phyloP scores from a whole-genome alignment of 1,140 invertebrate genomes.

The Vollenhovia emeryi region DNA sequence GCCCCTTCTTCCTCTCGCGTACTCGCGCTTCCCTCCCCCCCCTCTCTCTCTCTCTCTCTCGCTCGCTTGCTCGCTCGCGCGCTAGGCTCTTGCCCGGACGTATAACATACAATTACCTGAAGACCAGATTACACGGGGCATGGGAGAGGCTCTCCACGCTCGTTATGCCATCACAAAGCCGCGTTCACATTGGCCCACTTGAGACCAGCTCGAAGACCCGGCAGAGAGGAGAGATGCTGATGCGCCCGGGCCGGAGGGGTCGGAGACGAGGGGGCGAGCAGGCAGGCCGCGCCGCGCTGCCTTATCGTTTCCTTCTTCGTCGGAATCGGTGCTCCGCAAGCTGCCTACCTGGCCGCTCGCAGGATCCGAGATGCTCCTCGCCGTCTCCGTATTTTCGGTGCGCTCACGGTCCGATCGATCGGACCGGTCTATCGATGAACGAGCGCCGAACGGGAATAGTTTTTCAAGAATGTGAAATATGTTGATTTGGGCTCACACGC shows the following conservation, averaged over 20 bases:
- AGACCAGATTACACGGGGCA: constrained; percentile 83
- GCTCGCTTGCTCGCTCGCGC: constrained; percentile 25
- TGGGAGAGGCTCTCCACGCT: constrained; percentile 77
- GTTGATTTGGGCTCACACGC: background rate
- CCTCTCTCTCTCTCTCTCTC: too few relatives aligned
- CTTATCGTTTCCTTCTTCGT: constrained; percentile 66
- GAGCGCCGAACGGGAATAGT: background rate
- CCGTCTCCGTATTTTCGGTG: constrained; percentile 56
- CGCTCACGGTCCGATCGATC: constrained; percentile 34
- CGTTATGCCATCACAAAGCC: constrained; percentile 74
- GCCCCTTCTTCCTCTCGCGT: constrained; percentile 18
- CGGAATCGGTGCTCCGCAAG: constrained; percentile 47
- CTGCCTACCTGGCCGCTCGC: constrained; percentile 45
- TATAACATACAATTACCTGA: constrained; percentile 84
- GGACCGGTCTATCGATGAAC: constrained; percentile 24
- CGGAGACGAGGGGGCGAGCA: background rate
- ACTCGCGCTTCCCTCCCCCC: constrained; percentile 10
- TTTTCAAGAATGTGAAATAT: constrained; percentile 50
- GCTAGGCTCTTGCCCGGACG: constrained; percentile 71
- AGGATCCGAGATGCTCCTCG: constrained; percentile 32
- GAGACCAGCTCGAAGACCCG: constrained; percentile 58
- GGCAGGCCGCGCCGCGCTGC: background rate
- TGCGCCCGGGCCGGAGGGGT: constrained; percentile 29
- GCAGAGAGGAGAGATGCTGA: constrained; percentile 52
- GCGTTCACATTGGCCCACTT: constrained; percentile 74